A percentile compares a stretch with the other conserved stretches of the same genome.
phyloP scores from a whole-genome alignment of 1,140 invertebrate species.

The Odontomachus brunneus region DNA sequence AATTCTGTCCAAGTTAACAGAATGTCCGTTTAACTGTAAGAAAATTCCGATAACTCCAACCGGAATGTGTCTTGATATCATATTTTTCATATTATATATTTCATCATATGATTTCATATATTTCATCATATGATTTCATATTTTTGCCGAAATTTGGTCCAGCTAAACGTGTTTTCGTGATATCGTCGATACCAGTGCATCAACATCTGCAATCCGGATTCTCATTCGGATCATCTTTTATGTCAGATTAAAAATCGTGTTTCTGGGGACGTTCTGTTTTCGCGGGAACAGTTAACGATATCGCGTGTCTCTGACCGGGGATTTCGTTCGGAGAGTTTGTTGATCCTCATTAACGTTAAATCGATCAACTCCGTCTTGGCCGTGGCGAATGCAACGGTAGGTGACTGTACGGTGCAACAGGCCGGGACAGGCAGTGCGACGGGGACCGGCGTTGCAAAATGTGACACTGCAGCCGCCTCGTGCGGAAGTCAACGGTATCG shows the following conservation, averaged over 20 bases:
- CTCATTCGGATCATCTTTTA: background rate
- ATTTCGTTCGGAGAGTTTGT: background rate
- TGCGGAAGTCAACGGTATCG: conserved; percentile 13
- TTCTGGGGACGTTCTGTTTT: background rate
- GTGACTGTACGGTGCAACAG: background rate
- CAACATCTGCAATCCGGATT: too few relatives aligned
- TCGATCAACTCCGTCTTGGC: background rate
- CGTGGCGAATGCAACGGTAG: background rate
- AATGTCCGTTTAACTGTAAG: too few relatives aligned
- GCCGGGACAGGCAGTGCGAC: background rate
- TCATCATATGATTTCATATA: too few relatives aligned
- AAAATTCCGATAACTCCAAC: too few relatives aligned
- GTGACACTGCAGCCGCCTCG: conserved; percentile 7
- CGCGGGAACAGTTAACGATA: background rate
- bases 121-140: too few relatives aligned
- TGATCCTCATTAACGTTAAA: conserved; percentile 8
- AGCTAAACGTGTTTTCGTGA: too few relatives aligned
- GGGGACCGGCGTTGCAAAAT: background rate
- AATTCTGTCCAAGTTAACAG: too few relatives aligned
- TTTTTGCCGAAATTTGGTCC: too few relatives aligned
- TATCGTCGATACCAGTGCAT: too few relatives aligned
- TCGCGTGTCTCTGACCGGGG: background rate
- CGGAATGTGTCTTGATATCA: too few relatives aligned
- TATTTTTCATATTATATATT: too few relatives aligned
- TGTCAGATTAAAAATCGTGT: background rate